phyloP scores from a whole-genome alignment of 2,888 invertebrate species.

The Watsonalla cultraria region DNA sequence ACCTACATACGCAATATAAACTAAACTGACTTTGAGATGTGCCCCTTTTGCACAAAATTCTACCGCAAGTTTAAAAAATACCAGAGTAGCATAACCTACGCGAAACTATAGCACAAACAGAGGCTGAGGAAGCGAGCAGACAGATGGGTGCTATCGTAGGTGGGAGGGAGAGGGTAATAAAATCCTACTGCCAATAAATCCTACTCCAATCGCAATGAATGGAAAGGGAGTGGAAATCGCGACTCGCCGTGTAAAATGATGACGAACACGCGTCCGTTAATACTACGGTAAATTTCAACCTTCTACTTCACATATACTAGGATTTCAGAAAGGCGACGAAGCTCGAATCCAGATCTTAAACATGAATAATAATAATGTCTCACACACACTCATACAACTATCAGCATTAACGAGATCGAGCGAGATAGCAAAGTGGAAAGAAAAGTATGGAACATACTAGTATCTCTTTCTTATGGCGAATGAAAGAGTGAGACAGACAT shows the following conservation, averaged over 20 bases:
- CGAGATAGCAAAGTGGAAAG: not conserved
- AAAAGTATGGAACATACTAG: too few relatives aligned
- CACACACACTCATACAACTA: too few relatives aligned
- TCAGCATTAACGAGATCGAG: not conserved
- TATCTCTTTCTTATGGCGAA: too few relatives aligned
- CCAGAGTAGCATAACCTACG: not conserved
- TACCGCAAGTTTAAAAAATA: not conserved
- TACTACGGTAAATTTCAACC: slow-evolving; percentile 1
- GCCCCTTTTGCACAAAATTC: not conserved
- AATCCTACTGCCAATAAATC: too few relatives aligned
- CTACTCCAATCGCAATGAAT: too few relatives aligned
- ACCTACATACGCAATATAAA: too few relatives aligned
- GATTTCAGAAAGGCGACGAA: not conserved
- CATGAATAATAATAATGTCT: too few relatives aligned
- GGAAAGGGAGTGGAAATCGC: not conserved
- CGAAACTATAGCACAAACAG: not conserved
- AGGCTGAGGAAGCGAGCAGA: not conserved
- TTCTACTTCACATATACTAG: not conserved
- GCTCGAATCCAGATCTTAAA: not conserved
- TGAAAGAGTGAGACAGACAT: too few relatives aligned
- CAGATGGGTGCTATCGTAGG: too few relatives aligned
- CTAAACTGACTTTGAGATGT: not conserved
- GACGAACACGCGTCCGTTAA: not conserved
- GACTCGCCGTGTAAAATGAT: not conserved
- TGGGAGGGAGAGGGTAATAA: too few relatives aligned